Base-by-base conservation (phyloP, 2,113 vertebrate genomes). In the Lepisosteus osseus region DNA sequence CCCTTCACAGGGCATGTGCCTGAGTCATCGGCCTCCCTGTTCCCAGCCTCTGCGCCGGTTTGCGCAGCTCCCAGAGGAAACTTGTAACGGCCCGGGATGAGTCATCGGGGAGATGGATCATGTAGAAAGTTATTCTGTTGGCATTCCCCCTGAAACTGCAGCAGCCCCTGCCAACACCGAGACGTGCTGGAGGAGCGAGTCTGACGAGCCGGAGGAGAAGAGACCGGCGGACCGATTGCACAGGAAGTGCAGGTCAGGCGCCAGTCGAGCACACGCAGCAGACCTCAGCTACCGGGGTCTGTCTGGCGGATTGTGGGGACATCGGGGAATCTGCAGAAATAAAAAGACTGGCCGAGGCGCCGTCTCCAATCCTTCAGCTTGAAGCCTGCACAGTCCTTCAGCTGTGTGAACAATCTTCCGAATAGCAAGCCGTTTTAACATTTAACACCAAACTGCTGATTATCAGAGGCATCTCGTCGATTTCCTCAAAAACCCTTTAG, bases 1-100 rank as follows among this genome's bases (percentile, higher is more conserved):
- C 81, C 0, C 68, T 71, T 3, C 85, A 87, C 91, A 94, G 91
- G 93, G 90, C 88, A 80, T 89, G 83, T 87, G 84, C 89, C 79
- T 93, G 91, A 93, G 90, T 95, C 94, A 93, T 93, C 79, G n/a
- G 73, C 68, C 29, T 83, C 83, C 80, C 83, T 84, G 84, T 83
- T 87, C 82, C 82, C 68, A 66, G 65, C 15, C 47, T 43, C 61
- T 17, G 8, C 2, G 55, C 65, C 17, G 15, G 45, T 67, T 14
- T 56, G 55, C 63, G 41, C 54, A 45, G 41, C 17, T 62, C 69
- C 65, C 65, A 65, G 54, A 67, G 74, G 64, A 67, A 61, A 29
- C 72, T 11, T 3, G 8, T 65, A 75, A 71, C 17, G 14, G 51
- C 65, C 74, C 45, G 13, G 40, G 9, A 63, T 76, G 74, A 76